phyloP scores from a whole-genome alignment of 2,888 invertebrate genomes.

The Mythimna pallens region DNA sequence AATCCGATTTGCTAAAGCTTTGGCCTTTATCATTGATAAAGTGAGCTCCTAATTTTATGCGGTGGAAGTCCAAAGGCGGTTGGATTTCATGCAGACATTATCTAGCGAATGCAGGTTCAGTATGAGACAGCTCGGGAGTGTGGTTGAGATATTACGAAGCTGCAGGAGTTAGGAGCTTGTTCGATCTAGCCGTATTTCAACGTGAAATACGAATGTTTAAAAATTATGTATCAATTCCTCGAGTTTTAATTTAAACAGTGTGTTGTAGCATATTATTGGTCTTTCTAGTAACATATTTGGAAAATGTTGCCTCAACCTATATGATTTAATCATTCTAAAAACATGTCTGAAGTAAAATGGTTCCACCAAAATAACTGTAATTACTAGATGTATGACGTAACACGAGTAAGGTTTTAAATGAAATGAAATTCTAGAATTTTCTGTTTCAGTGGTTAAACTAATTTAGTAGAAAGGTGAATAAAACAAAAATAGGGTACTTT shows the following conservation, averaged over 20 bases:
- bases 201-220: background rate
- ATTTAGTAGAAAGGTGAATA: slow-evolving; percentile 24
- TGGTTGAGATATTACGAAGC: slow-evolving; percentile 12
- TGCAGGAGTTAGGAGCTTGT: slow-evolving; percentile 2
- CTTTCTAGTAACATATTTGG: too few species aligned
- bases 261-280: background rate
- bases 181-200: slow-evolving; percentile 10
- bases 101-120: slow-evolving; percentile 30
- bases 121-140: slow-evolving; percentile 5
- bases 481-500: slow-evolving; percentile 17
- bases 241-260: background rate
- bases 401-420: background rate
- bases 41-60: slow-evolving; percentile 26
- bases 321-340: background rate
- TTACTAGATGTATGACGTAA: background rate
- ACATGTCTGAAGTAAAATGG: background rate
- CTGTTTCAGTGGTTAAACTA: slow-evolving; percentile 3
- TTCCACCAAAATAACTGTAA: background rate
- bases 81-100: slow-evolving; percentile 36
- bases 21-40: slow-evolving; percentile 8
- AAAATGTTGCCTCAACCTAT: too few species aligned
- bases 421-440: slow-evolving; percentile 10
- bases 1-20: background rate
- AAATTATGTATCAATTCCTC: slow-evolving; percentile 2
- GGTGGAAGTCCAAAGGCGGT: background rate